Evolutionary conservation across 92 coral and sea anemone species (phyloP).

Genomic region (Isaurus tuberculatus): DNA sequence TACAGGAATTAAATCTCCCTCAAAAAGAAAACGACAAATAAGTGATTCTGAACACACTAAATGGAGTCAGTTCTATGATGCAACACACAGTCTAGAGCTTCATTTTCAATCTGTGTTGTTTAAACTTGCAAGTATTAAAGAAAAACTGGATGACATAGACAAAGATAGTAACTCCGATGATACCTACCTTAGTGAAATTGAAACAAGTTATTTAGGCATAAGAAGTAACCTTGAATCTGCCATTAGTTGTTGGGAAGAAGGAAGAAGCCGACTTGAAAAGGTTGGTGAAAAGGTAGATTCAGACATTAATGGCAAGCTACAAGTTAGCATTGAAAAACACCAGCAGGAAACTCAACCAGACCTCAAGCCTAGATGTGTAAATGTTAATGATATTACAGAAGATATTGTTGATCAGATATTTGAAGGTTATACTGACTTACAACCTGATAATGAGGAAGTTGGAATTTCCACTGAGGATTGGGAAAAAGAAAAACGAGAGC

Average conservation of each 20-base stretch:
- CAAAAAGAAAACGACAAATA: neutral
- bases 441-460: conserved; percentile 49
- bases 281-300: conserved; percentile 31
- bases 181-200: conserved; percentile 43
- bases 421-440: conserved; percentile 88
- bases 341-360: conserved; percentile 32
- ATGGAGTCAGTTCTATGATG: conserved; percentile 62
- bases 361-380: neutral
- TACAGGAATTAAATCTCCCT: conserved; percentile 22
- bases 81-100: conserved; percentile 85
- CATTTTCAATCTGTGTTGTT: conserved; percentile 82
- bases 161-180: conserved; percentile 30
- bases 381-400: neutral
- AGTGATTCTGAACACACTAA: conserved; percentile 2
- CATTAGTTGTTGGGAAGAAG: conserved; percentile 83
- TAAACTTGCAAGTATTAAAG: conserved; percentile 62
- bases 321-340: conserved; percentile 6
- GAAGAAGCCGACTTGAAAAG: conserved; percentile 54
- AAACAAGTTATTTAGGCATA: conserved; percentile 52
- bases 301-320: neutral
- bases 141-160: conserved; percentile 42
- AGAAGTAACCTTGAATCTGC: conserved; percentile 76
- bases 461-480: conserved; percentile 65
- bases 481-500: conserved; percentile 64
- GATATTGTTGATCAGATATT: conserved; percentile 76